Percentiles rank a stretch among this genome's conserved stretches.
phyloP scores from a whole-genome alignment of 1,140 invertebrate species.

The Goniozus legneri region DNA sequence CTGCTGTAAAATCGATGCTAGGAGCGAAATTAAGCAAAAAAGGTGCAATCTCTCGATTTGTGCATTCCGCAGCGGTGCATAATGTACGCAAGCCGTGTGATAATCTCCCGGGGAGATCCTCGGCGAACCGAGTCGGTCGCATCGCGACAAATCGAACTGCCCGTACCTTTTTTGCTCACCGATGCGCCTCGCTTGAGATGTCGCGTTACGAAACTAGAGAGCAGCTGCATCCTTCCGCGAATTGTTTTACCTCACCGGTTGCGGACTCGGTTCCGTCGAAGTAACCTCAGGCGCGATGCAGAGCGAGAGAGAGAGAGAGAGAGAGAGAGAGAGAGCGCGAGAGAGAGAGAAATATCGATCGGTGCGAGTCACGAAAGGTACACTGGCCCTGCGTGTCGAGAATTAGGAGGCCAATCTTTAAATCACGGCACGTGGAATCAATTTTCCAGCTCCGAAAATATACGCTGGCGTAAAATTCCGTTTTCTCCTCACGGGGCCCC shows the following conservation, averaged over 20 bases:
- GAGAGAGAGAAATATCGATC: too few relatives aligned
- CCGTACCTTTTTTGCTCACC: conserved; percentile 41
- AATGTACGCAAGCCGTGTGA: too few relatives aligned
- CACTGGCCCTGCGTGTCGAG: too few relatives aligned
- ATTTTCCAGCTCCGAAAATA: background rate
- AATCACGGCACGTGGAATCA: background rate
- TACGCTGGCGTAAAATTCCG: background rate
- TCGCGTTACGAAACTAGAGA: conserved; percentile 40
- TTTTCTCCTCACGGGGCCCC: conserved; percentile 3
- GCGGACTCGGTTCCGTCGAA: conserved; percentile 7
- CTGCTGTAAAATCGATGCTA: too few relatives aligned
- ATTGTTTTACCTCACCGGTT: conserved; percentile 5
- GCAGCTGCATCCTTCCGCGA: conserved; percentile 32
- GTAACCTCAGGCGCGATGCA: conserved; percentile 9
- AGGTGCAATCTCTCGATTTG: too few relatives aligned
- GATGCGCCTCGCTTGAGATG: conserved; percentile 38
- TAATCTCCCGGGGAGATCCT: too few relatives aligned
- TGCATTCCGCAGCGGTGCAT: too few relatives aligned
- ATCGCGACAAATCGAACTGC: too few relatives aligned
- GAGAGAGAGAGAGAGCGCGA: too few relatives aligned
- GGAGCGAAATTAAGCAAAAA: too few relatives aligned
- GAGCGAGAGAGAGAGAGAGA: too few relatives aligned
- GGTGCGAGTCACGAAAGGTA: background rate
- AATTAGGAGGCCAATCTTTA: background rate
- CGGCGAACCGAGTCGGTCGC: too few relatives aligned